These are phyloP conservation scores for Zapornia atra DNA, from an alignment of 2,113 vertebrate species.

Conservation along the genomic window DNA sequence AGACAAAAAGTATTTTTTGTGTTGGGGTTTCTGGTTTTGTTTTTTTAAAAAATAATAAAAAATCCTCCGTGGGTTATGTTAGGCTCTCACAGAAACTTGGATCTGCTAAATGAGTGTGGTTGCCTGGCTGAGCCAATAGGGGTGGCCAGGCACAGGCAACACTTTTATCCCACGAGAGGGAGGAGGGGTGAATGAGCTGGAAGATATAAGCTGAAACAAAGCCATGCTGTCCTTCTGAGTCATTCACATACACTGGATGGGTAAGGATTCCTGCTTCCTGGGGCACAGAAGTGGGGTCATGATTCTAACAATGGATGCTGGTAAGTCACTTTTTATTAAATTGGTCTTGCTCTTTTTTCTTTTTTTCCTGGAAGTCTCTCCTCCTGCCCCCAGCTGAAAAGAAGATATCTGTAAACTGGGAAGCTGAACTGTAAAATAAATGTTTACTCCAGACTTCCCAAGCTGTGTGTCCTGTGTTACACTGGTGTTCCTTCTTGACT, in stretches of 20 bases:
- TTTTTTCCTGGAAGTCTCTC: neutral
- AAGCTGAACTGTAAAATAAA: neutral
- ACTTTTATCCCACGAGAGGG: slow-evolving; percentile 52
- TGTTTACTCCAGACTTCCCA: neutral
- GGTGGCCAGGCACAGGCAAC: slow-evolving; percentile 45
- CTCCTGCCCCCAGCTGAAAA: neutral
- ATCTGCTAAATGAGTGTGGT: slow-evolving; percentile 36
- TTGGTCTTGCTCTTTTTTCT: neutral
- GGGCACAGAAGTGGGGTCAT: slow-evolving; percentile 62
- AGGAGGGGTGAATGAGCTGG: slow-evolving; percentile 65
- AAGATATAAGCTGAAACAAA: slow-evolving; percentile 75
- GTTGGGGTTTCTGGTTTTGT: neutral
- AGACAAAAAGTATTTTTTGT: neutral
- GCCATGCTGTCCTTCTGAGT: slow-evolving; percentile 68
- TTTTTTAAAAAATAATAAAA: neutral
- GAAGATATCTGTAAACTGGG: neutral
- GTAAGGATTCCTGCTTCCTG: slow-evolving; percentile 66
- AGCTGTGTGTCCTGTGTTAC: neutral
- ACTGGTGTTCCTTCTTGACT: neutral
- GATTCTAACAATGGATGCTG: slow-evolving; percentile 72
- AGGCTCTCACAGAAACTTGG: slow-evolving; percentile 45
- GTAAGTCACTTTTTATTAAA: slow-evolving; percentile 51
- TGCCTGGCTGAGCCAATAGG: slow-evolving; percentile 64
- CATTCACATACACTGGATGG: slow-evolving; percentile 63
- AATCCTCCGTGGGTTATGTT: slow-evolving; percentile 29